phyloP scores from a whole-genome alignment of 2,888 invertebrate genomes.

The Steromphala cineraria region DNA sequence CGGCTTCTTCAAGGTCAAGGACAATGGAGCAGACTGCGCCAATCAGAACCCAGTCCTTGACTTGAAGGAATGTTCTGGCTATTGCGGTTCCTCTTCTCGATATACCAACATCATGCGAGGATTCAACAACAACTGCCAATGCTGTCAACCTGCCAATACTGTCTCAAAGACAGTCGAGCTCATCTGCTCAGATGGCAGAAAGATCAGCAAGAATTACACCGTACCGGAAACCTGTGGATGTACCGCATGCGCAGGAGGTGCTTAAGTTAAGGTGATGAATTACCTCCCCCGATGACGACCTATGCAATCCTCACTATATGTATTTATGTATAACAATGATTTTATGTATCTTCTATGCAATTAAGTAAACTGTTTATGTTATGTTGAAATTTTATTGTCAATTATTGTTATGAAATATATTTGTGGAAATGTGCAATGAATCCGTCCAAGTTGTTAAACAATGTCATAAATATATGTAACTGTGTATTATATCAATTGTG shows the following conservation, averaged over 20 bases:
- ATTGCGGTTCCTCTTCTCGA: constrained; percentile 55
- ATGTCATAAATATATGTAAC: too few species aligned
- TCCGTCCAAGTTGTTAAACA: too few species aligned
- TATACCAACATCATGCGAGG: constrained; percentile 53
- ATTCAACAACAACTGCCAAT: constrained; percentile 54
- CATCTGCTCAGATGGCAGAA: constrained; percentile 51
- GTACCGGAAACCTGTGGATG: constrained; percentile 59
- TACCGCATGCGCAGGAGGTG: constrained; percentile 48
- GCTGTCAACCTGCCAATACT: constrained; percentile 56
- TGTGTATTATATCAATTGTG: too few species aligned
- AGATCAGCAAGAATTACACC: constrained; percentile 49
- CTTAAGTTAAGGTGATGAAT: constrained; percentile 1
- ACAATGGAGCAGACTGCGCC: constrained; percentile 49
- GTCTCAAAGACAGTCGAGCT: constrained; percentile 45
- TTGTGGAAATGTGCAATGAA: too few species aligned
- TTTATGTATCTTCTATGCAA: too few species aligned
- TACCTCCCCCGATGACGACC: neutral
- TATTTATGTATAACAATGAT: too few species aligned
- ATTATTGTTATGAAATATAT: too few species aligned
- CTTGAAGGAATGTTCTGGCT: constrained; percentile 61
- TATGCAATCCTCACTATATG: too few species aligned
- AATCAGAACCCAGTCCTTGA: constrained; percentile 55
- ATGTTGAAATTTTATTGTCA: too few species aligned
- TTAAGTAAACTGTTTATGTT: too few species aligned
- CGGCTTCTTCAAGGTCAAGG: constrained; percentile 55